Evolutionary conservation across 2,797 vertebrate species (phyloP).

Genomic region (Cyprinodon diabolis): DNA sequence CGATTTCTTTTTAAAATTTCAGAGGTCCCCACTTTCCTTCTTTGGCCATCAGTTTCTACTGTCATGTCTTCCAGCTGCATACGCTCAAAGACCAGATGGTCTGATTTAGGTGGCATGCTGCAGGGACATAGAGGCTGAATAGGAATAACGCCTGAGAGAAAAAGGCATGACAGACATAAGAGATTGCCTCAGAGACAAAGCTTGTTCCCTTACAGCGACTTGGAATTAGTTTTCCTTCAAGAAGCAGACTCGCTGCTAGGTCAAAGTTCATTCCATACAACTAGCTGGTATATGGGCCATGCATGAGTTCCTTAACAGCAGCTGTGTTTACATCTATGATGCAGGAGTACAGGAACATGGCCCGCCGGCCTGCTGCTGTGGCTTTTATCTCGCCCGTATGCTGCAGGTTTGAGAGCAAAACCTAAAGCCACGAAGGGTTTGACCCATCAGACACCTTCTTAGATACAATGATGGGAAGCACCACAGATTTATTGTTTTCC

Average conservation of each 20-base stretch:
- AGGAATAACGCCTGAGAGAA: conserved; percentile 52
- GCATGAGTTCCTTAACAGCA: conserved; percentile 84
- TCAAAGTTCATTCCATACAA: conserved; percentile 76
- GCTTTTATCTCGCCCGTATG: conserved; percentile 81
- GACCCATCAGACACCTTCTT: conserved; percentile 42
- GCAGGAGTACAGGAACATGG: conserved; percentile 65
- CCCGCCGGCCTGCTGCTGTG: conserved; percentile 47
- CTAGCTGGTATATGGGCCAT: conserved; percentile 79
- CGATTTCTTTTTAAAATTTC: conserved; percentile 63
- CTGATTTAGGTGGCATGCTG: conserved; percentile 65
- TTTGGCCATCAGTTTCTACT: conserved; percentile 13
- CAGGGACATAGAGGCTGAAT: conserved; percentile 57
- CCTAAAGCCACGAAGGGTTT: conserved; percentile 61
- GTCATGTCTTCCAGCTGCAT: conserved; percentile 32
- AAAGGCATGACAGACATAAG: conserved; percentile 35
- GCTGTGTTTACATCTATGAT: conserved; percentile 88
- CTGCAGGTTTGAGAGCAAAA: conserved; percentile 52
- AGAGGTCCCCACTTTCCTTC: conserved; percentile 38
- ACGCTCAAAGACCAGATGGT: conserved; percentile 67
- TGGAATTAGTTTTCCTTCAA: conserved; percentile 57
- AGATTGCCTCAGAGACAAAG: conserved; percentile 38
- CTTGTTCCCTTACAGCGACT: conserved; percentile 38
- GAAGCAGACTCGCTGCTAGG: conserved; percentile 51
- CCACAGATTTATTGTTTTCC: conserved; percentile 16
- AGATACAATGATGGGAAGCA: conserved; percentile 45